Conservation (phyloP, 1,140 invertebrate species). For the Drosophila melanica region DNA sequence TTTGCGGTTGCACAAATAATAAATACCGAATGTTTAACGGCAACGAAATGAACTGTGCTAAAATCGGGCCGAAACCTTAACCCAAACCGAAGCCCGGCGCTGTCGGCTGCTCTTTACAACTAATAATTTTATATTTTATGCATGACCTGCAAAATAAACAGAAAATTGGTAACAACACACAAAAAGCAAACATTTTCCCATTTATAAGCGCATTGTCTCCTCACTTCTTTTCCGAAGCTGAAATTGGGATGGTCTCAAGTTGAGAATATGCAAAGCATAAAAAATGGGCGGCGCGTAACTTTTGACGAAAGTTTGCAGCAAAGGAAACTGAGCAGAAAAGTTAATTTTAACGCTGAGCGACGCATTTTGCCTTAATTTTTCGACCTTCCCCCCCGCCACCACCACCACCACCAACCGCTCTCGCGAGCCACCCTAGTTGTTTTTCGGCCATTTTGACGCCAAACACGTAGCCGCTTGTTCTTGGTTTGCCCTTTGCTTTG, state of each 20-base stretch:
- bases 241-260: background rate
- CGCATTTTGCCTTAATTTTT: conserved; percentile 77
- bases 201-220: conserved; percentile 51
- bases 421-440: background rate
- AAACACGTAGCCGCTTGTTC: conserved; percentile 65
- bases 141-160: conserved; percentile 77
- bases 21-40: conserved; percentile 8
- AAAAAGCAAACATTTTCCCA: conserved; percentile 42
- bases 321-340: conserved; percentile 77
- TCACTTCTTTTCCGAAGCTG: conserved; percentile 1
- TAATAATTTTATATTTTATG: conserved; percentile 83
- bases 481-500: conserved; percentile 59
- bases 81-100: background rate
- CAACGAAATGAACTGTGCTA: conserved; percentile 36
- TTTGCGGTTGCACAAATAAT: conserved; percentile 43
- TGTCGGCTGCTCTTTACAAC: conserved; percentile 59
- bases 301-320: conserved; percentile 57
- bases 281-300: conserved; percentile 58
- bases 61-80: background rate
- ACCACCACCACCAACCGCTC: background rate
- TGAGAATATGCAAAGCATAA: conserved; percentile 39
- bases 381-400: background rate
- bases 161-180: conserved; percentile 50
- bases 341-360: conserved; percentile 78
- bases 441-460: conserved; percentile 71